phyloP scores from a whole-genome alignment of 2,797 vertebrate genomes.

The Sibirionetta formosa region DNA sequence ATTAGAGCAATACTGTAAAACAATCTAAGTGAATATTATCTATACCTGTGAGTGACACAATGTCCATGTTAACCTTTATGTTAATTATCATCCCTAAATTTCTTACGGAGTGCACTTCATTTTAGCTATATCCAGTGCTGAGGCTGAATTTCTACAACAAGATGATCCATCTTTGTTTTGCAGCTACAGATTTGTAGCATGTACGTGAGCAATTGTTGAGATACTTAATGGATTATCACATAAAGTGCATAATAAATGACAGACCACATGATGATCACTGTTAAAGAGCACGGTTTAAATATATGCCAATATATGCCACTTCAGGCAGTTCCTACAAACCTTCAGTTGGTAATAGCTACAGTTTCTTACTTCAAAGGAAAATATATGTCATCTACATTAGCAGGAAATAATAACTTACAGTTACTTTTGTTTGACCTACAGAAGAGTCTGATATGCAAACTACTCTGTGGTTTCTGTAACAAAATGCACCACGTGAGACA shows the following conservation, averaged over 20 bases:
- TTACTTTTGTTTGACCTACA: constrained; percentile 38
- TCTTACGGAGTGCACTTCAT: not conserved
- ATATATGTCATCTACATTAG: constrained; percentile 2
- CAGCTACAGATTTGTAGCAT: not conserved
- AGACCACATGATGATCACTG: not conserved
- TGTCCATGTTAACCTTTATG: not conserved
- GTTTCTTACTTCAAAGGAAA: constrained; percentile 32
- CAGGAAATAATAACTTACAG: constrained; percentile 32
- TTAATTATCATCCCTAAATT: constrained; percentile 24
- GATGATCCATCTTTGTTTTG: constrained; percentile 23
- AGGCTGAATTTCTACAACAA: constrained; percentile 13
- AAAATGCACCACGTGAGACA: not conserved
- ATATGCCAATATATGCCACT: not conserved
- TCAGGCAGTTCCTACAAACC: not conserved
- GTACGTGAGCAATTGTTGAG: not conserved
- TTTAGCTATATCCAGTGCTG: not conserved
- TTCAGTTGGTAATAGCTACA: not conserved
- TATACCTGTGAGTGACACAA: not conserved
- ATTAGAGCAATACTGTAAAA: not conserved
- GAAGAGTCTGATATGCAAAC: constrained; percentile 11
- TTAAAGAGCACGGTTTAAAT: constrained; percentile 5
- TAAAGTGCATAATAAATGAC: constrained; percentile 20
- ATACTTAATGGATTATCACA: constrained; percentile 1
- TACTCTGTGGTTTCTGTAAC: not conserved
- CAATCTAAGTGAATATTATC: not conserved